Evolutionary conservation across 2,888 invertebrate genomes (phyloP), one percentile per base, ranked within the genome.

Genomic region (Tachystola acroxantha): DNA sequence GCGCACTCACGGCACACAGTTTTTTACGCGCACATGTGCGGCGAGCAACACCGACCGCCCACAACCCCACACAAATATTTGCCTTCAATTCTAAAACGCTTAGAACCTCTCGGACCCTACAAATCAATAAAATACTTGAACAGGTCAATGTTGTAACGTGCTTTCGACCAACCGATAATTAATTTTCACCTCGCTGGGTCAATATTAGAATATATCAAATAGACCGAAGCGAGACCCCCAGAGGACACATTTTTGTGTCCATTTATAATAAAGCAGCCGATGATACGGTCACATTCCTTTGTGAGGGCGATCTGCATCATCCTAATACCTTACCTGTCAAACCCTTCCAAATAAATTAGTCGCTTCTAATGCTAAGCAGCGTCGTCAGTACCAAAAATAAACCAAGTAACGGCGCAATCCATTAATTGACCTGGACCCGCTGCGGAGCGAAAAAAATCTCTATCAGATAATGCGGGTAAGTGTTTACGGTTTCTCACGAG

Each of bases 401-500:
- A 79, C 71, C 67, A 79, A 64, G 65, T 82, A 85, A 85, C 79
- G 75, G 81, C 78, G 75, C 70, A 78, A 80, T 73, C 81, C 82
- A 85, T 84, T 85, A 84, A 85, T 84, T 79, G 82, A 81, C 75
- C n/a, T 61, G 82, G 81, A 82, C 82, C 78, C 70, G 78, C 76
- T 62, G 76, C 71, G 70, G 70, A 66, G 79, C 65, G 65, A 76
- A 82, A 84, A 82, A 82, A 85, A 76, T 64, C 56, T 68, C 71
- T 71, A 82, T 84, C 80, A 72, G 85, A 85, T 86, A 82, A 84
- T 75, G 68, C 69, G 78, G 73, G 79, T 82, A 85, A 84, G 84
- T 84, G 84, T 86, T 86, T 85, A 86, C 84, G 74, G 80, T 78
- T 85, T 85, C 86, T 86, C 84, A 86, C 84, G 81, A 78, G 69